These are phyloP conservation scores for Lineus longissimus DNA, from an alignment of 1,140 invertebrate genomes.

Conservation along the genomic window DNA sequence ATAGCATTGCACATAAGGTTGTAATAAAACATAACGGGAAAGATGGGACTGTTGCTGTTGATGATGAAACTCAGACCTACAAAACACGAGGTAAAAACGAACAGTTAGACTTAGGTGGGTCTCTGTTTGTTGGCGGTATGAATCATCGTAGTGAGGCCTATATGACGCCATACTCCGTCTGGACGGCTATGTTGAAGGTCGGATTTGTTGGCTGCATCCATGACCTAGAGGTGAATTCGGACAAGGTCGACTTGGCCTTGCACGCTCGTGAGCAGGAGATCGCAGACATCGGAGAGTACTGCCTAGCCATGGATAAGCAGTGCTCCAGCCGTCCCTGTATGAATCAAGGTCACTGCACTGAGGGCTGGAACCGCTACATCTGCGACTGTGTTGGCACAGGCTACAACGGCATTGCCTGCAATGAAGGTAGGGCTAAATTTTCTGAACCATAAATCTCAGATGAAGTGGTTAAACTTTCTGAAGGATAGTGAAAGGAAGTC, in stretches of 20 bases:
- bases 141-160: conserved; percentile 41
- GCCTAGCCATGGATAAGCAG: conserved; percentile 65
- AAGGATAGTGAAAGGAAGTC: no score
- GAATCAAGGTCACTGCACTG: conserved; percentile 81
- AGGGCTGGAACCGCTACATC: conserved; percentile 94
- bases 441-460: background rate
- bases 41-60: conserved; percentile 83
- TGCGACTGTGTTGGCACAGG: conserved; percentile 91
- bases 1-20: conserved; percentile 88
- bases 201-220: conserved; percentile 94
- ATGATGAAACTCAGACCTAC: conserved; percentile 84
- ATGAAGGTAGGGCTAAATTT: conserved; percentile 32
- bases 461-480: background rate
- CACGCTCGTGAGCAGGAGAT: conserved; percentile 84
- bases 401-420: conserved; percentile 72
- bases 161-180: conserved; percentile 78
- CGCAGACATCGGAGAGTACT: conserved; percentile 54
- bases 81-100: conserved; percentile 63
- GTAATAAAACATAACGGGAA: conserved; percentile 72
- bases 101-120: conserved; percentile 80
- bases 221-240: conserved; percentile 88
- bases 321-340: conserved; percentile 88
- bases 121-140: conserved; percentile 77
- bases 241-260: conserved; percentile 82
- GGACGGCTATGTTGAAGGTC: conserved; percentile 81